Conservation (phyloP, 37 sponge, comb jelly and placozoan genomes). For the Crambe crambe region DNA sequence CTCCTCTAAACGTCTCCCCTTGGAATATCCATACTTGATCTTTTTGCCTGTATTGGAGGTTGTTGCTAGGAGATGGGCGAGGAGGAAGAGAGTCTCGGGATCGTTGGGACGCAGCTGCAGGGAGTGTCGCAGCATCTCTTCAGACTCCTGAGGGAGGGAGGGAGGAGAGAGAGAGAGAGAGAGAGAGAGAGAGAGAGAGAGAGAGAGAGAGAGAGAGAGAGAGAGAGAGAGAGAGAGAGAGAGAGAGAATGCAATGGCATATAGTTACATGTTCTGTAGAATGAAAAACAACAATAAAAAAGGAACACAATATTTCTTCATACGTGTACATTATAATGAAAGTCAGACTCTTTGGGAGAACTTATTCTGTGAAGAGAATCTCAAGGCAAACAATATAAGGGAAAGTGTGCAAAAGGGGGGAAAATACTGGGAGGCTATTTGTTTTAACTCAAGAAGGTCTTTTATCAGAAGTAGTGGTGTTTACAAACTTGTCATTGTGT, state of each 20-base stretch:
- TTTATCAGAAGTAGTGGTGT: too few species aligned
- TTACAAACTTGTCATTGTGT: too few species aligned
- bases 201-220: slow-evolving; percentile 32
- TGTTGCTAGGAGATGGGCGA: slow-evolving; percentile 38
- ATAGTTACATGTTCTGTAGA: not conserved
- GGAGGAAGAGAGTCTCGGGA: slow-evolving; percentile 23
- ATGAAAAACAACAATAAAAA: not conserved
- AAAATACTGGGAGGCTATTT: not conserved
- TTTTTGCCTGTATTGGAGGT: slow-evolving; percentile 1
- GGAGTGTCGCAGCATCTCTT: not conserved
- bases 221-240: slow-evolving; percentile 18
- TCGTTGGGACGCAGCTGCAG: slow-evolving; percentile 14
- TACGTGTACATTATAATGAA: too few species aligned
- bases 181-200: slow-evolving; percentile 17
- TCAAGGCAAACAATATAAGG: not conserved
- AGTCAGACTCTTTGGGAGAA: too few species aligned
- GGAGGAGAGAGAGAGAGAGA: slow-evolving; percentile 9
- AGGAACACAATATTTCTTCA: not conserved
- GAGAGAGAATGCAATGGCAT: not conserved
- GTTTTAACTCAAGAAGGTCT: too few species aligned
- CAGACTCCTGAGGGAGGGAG: slow-evolving; percentile 41
- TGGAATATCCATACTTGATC: slow-evolving; percentile 12
- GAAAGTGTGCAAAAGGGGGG: not conserved
- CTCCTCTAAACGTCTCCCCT: slow-evolving; percentile 9
- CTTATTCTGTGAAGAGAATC: too few species aligned